Percentiles rank a stretch among this genome's conserved stretches.
Conservation (phyloP, 2,888 invertebrate genomes). For the Drosophila subquinaria region DNA sequence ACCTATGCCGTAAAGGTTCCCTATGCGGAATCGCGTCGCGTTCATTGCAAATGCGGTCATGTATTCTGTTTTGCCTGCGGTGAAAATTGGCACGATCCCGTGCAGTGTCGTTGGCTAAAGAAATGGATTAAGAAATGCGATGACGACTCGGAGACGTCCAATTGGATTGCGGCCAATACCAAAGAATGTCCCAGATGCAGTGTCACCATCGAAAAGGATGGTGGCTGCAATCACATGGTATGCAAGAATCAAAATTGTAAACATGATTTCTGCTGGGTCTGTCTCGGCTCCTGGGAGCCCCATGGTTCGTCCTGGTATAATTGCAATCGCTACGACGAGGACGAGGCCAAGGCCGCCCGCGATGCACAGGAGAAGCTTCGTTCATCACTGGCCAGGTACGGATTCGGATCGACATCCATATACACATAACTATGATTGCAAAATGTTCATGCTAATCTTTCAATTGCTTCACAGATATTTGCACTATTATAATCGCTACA, state of each 20-base stretch:
- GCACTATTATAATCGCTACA: conserved; percentile 99
- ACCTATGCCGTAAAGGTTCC: conserved; percentile 97
- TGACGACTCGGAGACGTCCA: conserved; percentile 99
- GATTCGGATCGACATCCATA: background rate
- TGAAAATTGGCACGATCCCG: conserved; percentile 99
- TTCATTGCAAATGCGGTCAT: conserved; percentile 96
- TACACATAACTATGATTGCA: background rate
- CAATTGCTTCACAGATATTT: conserved; percentile 90
- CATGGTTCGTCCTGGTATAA: conserved; percentile 99
- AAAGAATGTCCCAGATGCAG: conserved; percentile 99
- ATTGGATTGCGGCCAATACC: conserved; percentile 99
- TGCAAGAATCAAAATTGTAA: conserved; percentile 99
- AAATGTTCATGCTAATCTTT: background rate
- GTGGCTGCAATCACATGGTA: conserved; percentile 99
- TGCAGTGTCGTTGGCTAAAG: conserved; percentile 95
- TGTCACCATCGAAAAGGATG: conserved; percentile 98
- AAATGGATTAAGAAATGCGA: conserved; percentile 99
- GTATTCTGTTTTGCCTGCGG: conserved; percentile 98
- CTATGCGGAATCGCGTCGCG: conserved; percentile 95
- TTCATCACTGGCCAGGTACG: conserved; percentile 95
- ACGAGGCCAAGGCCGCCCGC: conserved; percentile 97
- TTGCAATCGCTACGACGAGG: conserved; percentile 98
- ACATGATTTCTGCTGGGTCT: conserved; percentile 99
- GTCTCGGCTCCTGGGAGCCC: conserved; percentile 99
- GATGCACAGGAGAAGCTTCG: conserved; percentile 98